Conservation (phyloP, 1,140 invertebrate species). For the Apis dorsata region DNA sequence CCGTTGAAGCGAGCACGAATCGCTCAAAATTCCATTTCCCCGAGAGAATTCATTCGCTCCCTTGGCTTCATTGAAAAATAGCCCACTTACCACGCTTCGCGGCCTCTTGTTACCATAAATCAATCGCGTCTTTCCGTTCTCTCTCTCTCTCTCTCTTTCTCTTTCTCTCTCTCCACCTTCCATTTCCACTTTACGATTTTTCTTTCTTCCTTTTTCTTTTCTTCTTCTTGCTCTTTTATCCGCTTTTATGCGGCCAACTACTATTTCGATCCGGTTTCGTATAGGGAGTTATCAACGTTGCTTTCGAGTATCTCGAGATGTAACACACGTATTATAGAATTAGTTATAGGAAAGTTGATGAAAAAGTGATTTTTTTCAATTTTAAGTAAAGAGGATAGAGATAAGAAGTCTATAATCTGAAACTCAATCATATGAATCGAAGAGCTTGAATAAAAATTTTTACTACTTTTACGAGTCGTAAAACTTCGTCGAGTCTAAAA, state of each 20-base stretch:
- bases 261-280: no score
- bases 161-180: not conserved
- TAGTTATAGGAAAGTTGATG: no score
- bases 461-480: no score
- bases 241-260: constrained; percentile 9
- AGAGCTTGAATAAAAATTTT: no score
- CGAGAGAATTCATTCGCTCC: constrained; percentile 46
- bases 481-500: not conserved
- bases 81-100: constrained; percentile 55
- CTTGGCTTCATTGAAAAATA: constrained; percentile 58
- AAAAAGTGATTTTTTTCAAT: no score
- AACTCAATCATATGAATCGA: no score
- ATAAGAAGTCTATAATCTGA: no score
- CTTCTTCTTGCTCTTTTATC: not conserved
- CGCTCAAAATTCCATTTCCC: constrained; percentile 72
- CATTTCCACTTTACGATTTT: constrained; percentile 25
- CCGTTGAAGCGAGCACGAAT: constrained; percentile 27
- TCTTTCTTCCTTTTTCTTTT: constrained; percentile 1
- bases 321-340: no score
- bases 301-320: no score
- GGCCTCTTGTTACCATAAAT: constrained; percentile 64
- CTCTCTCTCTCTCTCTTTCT: constrained; percentile 14
- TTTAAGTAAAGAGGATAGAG: no score
- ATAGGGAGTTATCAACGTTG: no score
- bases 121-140: constrained; percentile 54